phyloP scores from a whole-genome alignment of 2,888 invertebrate genomes.

The Pharmacophagus antenor region DNA sequence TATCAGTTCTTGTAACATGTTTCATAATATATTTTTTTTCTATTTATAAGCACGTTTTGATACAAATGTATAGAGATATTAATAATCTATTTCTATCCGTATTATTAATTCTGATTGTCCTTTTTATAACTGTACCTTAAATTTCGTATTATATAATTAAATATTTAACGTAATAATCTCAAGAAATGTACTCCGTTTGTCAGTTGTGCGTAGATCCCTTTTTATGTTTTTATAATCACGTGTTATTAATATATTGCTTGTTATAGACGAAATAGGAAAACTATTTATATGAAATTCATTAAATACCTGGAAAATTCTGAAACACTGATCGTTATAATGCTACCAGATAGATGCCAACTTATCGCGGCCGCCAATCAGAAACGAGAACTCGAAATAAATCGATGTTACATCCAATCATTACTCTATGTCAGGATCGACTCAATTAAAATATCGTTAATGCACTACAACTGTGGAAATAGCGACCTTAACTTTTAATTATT shows the following conservation, averaged over 20 bases:
- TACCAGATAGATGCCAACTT: slow-evolving; percentile 75
- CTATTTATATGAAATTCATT: not conserved
- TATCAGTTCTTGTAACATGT: not conserved
- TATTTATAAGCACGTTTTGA: too few species aligned
- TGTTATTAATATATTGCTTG: not conserved
- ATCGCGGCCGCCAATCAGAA: slow-evolving; percentile 79
- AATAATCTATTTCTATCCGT: too few species aligned
- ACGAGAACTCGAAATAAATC: slow-evolving; percentile 80
- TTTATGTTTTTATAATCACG: not conserved
- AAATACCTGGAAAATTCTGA: slow-evolving; percentile 49
- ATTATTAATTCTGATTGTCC: too few species aligned
- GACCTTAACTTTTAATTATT: slow-evolving; percentile 49
- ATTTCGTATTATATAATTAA: too few species aligned
- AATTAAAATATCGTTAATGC: slow-evolving; percentile 81
- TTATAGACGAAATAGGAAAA: not conserved
- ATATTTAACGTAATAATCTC: too few species aligned
- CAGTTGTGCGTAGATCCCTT: too few species aligned
- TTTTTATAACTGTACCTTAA: too few species aligned
- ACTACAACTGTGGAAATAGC: slow-evolving; percentile 51
- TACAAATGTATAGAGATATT: too few species aligned
- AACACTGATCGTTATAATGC: slow-evolving; percentile 73
- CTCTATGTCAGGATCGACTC: slow-evolving; percentile 79
- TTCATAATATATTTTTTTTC: not conserved
- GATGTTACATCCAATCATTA: slow-evolving; percentile 81
- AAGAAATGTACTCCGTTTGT: too few species aligned